phyloP scores from a whole-genome alignment of 2,113 vertebrate genomes.

The Pygoscelis adeliae region DNA sequence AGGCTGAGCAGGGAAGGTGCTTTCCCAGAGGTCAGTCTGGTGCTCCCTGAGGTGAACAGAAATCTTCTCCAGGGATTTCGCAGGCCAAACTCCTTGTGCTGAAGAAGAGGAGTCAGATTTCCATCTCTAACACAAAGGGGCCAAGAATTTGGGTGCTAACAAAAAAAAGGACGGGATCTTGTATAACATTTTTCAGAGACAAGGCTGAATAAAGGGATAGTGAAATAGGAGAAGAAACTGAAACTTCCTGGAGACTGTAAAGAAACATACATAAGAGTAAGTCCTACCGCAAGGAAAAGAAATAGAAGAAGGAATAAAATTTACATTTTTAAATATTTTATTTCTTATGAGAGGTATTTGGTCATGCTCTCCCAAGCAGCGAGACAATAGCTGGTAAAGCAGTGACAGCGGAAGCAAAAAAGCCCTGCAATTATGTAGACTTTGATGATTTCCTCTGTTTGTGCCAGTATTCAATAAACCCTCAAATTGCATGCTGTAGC shows the following conservation, averaged over 20 bases:
- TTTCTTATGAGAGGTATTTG: constrained; percentile 41
- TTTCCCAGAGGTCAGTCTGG: rapidly evolving
- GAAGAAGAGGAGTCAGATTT: neutral
- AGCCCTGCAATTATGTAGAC: constrained; percentile 42
- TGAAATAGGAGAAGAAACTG: constrained; percentile 18
- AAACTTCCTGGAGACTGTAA: neutral
- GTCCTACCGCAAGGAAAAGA: constrained; percentile 30
- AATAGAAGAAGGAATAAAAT: constrained; percentile 13
- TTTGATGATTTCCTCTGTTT: constrained; percentile 49
- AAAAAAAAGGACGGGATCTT: neutral
- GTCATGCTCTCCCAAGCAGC: neutral
- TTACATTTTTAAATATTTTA: neutral
- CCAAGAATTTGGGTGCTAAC: neutral
- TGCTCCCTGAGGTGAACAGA: neutral
- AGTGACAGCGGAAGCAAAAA: constrained; percentile 22
- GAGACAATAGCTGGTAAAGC: constrained; percentile 49
- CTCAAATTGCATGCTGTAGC: constrained; percentile 58
- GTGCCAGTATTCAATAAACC: constrained; percentile 42
- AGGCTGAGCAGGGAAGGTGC: neutral
- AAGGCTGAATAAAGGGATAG: neutral
- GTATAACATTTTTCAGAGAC: neutral
- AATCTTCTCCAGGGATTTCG: neutral
- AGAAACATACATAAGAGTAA: neutral
- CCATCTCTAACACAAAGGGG: neutral
- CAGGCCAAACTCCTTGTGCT: neutral